These are phyloP conservation scores for Syritta pipiens DNA, from an alignment of 2,888 invertebrate genomes.

Conservation along the genomic window DNA sequence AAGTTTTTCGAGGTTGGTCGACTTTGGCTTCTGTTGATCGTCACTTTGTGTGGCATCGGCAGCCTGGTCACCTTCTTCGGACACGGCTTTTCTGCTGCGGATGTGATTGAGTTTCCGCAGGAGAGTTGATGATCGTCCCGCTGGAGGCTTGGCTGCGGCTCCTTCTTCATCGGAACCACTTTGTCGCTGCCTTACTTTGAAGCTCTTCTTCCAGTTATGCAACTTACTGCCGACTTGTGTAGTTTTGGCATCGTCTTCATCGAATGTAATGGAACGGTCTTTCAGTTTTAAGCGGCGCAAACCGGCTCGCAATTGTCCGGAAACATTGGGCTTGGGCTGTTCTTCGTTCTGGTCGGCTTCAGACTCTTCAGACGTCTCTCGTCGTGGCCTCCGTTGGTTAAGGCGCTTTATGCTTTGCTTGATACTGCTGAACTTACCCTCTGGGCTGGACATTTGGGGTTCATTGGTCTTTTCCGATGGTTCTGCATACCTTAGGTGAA, in stretches of 20 bases:
- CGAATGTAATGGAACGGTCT: slow-evolving; percentile 66
- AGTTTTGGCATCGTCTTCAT: slow-evolving; percentile 50
- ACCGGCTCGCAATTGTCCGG: slow-evolving; percentile 72
- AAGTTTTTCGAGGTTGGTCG: slow-evolving; percentile 71
- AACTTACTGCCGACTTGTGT: slow-evolving; percentile 70
- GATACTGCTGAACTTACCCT: slow-evolving; percentile 65
- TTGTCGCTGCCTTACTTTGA: slow-evolving; percentile 71
- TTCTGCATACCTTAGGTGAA: slow-evolving; percentile 11
- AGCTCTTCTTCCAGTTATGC: slow-evolving; percentile 75
- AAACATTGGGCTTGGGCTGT: slow-evolving; percentile 29
- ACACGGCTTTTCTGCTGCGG: slow-evolving; percentile 70
- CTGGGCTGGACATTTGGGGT: slow-evolving; percentile 31
- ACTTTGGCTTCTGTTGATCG: slow-evolving; percentile 42
- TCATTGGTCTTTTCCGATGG: slow-evolving; percentile 9
- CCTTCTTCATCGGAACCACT: no score
- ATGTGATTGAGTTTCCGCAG: slow-evolving; percentile 72
- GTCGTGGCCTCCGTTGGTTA: slow-evolving; percentile 70
- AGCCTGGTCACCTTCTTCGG: slow-evolving; percentile 65
- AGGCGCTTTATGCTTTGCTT: slow-evolving; percentile 74
- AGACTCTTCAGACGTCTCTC: slow-evolving; percentile 35
- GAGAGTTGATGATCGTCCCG: slow-evolving; percentile 68
- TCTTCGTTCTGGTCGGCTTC: slow-evolving; percentile 64
- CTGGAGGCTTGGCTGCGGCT: slow-evolving; percentile 18
- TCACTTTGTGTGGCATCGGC: slow-evolving; percentile 59
- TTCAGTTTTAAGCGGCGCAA: slow-evolving; percentile 72